Evolutionary conservation across 2,888 invertebrate genomes (phyloP), one percentile per base, ranked within the genome.

Genomic region (Calameuta pallipes): DNA sequence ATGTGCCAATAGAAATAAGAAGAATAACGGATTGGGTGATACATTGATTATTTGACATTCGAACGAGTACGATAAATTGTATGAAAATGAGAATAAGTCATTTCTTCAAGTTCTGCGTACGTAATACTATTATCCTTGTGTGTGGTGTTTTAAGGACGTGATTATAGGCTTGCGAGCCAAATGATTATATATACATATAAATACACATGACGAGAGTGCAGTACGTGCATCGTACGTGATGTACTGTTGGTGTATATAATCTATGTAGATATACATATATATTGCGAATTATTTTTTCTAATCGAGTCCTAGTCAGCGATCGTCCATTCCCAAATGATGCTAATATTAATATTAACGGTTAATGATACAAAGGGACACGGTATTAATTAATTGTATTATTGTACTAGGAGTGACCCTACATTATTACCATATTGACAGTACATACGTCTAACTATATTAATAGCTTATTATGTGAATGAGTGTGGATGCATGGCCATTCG

Each of bases 1-100:
- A 90, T 87, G 90, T 90, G 90, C 90, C 90, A 90, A 90, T 88
- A 87, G 85, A 83, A 84, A 74, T 33, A 73, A 34, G 71, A 76
- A 75, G 73, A 76, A 71, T 13, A 75, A 69, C 77, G 75, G 69
- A 75, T 56, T 73, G 77, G 74, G 78, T 80, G 79, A 74, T 76
- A 79, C 81, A 74, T 79, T 74, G 76, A 77, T 79, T 78, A 76
- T 78, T 33, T 35, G 75, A 76, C 74, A 80, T 76, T 75, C 23
- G 76, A 36, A 69, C 75, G 56, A 56, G 33, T 79, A 78, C 33
- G 76, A 80, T 81, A 78, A 75, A 80, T 41, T 75, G 70, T 33
- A 79, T 70, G 41, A 76, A 73, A 41, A 56, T 56, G 41, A 15
- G 41, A 56, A 56, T 56, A 41, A 41, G 23, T 56, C 15, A 56